phyloP scores from a whole-genome alignment of 2,888 invertebrate genomes.

The Nasonovia ribisnigri region DNA sequence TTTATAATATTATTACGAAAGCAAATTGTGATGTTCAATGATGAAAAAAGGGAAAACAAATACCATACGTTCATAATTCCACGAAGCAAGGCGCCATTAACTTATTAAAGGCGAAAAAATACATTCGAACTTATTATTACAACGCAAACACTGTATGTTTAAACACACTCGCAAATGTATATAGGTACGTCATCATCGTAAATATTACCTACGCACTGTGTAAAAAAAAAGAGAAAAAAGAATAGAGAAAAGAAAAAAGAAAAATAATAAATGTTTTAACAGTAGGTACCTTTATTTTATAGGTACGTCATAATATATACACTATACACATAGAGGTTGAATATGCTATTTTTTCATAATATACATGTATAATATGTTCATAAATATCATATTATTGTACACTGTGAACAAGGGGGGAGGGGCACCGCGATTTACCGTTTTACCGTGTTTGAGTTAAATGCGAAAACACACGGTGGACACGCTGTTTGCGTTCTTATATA shows the following conservation, averaged over 20 bases:
- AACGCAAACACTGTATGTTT: not conserved
- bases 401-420: not conserved
- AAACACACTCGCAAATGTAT: not conserved
- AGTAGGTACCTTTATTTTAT: not conserved
- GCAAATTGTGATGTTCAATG: not conserved
- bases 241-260: not conserved
- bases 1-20: not conserved
- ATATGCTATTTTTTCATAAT: not conserved
- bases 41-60: not conserved
- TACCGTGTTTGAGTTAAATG: not conserved
- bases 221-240: not conserved
- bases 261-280: not conserved
- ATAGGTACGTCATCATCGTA: not conserved
- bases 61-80: not conserved
- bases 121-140: not conserved
- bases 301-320: not conserved
- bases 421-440: not conserved
- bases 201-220: not conserved
- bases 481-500: not conserved
- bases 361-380: not conserved
- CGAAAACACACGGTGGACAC: not conserved
- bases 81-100: not conserved
- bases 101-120: slow-evolving; percentile 19
- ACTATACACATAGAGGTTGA: not conserved
- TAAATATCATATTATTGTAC: not conserved